Base-by-base conservation (phyloP, 2,113 vertebrate species). In the Hypanus sabinus region DNA sequence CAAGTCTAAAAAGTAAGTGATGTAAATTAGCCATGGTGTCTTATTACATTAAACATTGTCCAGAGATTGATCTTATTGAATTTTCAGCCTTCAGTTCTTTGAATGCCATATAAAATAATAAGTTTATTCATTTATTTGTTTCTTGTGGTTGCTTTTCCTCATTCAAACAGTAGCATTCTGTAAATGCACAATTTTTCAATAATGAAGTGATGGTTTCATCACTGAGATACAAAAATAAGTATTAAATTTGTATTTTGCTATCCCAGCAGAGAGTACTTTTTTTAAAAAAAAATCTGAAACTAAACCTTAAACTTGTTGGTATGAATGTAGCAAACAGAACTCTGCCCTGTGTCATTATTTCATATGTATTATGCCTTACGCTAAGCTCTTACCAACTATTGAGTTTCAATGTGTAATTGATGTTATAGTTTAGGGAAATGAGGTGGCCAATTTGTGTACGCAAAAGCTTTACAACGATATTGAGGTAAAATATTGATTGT, bases 1-100 rank as follows among this genome's bases (percentile, higher is more conserved):
- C 91, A 94, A 94, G 91, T 97, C 94, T 55, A 98, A 99, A 95
- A 98, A 96, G 98, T 98, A 96, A 95, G 97, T 83, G 30, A 30
- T n/a, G 3, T 83, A 30, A 65, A 12, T 60, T 62, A 46, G 30
- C 14, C n/a, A 93, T 70, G 60, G 24, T 76, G 68, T 70, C 30
- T 46, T 24, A 57, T 57, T 85, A 10, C 18, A 57, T 90, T 18
- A 33, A 68, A 16, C 18, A 90, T 33, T 36, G 30, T 60, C 46
- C 55, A 62, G 30, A 1, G 10, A n/a, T 38, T 1, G 46, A 83
- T 55, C 38, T 81, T 36, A 81, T 81, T 83, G 33, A 22, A 83
- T 83, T 83, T 46, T 46, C 18, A 83, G 76, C 33, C 80, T 83
- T 55, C 36, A 20, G 38, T 81, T 5, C 36, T 81, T 46, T 5